Evolutionary conservation across 2,113 vertebrate genomes (phyloP).

Genomic region (Gavialis gangeticus): DNA sequence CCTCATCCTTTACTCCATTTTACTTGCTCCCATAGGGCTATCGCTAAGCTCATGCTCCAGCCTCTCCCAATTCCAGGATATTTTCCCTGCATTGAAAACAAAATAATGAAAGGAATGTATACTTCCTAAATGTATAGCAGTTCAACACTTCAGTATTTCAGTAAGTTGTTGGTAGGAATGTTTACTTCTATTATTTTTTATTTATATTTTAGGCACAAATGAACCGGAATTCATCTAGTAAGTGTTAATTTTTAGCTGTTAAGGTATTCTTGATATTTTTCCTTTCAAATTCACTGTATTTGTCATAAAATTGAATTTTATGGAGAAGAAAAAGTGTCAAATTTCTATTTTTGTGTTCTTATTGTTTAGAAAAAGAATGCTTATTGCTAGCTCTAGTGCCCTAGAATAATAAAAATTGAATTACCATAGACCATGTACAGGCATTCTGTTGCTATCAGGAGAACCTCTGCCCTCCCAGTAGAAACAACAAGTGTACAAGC

Average conservation of each 20-base stretch:
- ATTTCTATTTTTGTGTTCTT: neutral
- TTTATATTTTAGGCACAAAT: constrained; percentile 88
- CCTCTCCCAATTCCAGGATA: neutral
- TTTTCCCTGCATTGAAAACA: neutral
- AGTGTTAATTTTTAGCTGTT: constrained; percentile 79
- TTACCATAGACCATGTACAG: neutral
- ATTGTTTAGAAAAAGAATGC: neutral
- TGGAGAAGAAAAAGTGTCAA: neutral
- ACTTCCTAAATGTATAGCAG: neutral
- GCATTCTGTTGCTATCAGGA: too few relatives aligned
- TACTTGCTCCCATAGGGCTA: neutral
- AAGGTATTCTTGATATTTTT: constrained; percentile 8
- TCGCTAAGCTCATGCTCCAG: neutral
- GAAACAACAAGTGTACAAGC: too few relatives aligned
- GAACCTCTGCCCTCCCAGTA: too few relatives aligned
- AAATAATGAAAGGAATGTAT: neutral
- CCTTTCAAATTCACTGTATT: neutral
- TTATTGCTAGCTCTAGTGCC: neutral
- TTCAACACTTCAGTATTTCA: neutral
- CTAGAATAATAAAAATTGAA: neutral
- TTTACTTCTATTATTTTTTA: constrained; percentile 44
- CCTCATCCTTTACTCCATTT: neutral
- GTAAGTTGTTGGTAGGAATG: neutral
- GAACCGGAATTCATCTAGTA: constrained; percentile 94
- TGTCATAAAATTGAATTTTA: neutral